Conservation (phyloP, 2,797 vertebrate genomes). For the Hapalemur alaotrensis region DNA sequence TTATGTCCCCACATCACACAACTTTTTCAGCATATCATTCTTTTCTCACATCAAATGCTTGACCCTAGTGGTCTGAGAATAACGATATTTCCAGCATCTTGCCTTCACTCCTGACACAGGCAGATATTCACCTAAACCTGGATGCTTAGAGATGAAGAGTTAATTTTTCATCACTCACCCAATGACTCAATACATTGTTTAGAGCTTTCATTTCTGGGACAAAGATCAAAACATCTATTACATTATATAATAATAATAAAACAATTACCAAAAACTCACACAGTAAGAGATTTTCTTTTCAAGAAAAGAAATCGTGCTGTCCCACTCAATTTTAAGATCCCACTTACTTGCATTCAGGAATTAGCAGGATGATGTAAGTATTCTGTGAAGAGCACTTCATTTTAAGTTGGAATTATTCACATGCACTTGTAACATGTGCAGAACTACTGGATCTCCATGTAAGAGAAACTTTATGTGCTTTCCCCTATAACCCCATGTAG, state of each 20-base stretch:
- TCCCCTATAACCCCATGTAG: neutral
- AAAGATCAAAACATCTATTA: neutral
- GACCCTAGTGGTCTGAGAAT: neutral
- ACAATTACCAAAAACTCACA: neutral
- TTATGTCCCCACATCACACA: neutral
- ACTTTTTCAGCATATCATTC: neutral
- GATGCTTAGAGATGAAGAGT: neutral
- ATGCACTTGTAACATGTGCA: neutral
- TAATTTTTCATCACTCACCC: neutral
- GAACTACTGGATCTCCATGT: accelerated
- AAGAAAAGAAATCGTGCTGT: neutral
- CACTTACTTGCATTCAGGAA: conserved; percentile 40
- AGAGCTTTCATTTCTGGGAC: neutral
- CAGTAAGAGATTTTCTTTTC: neutral
- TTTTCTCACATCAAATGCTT: neutral
- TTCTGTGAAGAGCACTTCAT: neutral
- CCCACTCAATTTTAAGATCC: neutral
- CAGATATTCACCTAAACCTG: neutral
- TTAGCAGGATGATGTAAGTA: neutral
- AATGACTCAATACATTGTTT: neutral
- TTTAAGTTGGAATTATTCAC: neutral
- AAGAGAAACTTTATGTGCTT: neutral
- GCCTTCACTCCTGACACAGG: neutral
- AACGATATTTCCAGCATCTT: neutral
- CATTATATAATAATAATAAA: neutral